Conservation (phyloP, 2,888 invertebrate species). For the Trichogramma dendrolimi region DNA sequence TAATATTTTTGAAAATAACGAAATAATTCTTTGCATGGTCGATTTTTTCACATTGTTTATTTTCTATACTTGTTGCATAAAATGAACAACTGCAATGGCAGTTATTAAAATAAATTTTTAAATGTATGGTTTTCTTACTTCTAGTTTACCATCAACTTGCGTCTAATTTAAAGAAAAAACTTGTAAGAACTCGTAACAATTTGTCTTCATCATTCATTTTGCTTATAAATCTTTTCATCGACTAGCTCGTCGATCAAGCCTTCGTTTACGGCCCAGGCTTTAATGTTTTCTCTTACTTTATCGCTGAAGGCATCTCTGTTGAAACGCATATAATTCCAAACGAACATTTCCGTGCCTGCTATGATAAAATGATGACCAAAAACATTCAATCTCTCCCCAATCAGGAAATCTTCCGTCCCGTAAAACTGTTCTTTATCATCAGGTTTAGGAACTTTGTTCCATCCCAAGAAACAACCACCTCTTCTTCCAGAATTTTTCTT, state of each 20-base stretch:
- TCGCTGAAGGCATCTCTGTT: constrained; percentile 69
- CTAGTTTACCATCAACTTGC: too few species aligned
- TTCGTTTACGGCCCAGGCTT: constrained; percentile 64
- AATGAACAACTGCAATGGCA: too few species aligned
- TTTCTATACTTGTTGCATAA: too few species aligned
- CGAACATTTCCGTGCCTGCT: constrained; percentile 71
- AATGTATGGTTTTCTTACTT: too few species aligned
- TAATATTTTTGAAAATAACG: too few species aligned
- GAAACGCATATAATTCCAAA: constrained; percentile 71
- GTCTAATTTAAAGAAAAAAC: too few species aligned
- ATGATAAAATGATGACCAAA: constrained; percentile 75
- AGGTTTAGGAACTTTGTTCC: constrained; percentile 66
- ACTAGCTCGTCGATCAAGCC: constrained; percentile 57
- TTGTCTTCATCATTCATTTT: too few species aligned
- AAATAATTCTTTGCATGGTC: too few species aligned
- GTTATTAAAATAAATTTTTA: too few species aligned
- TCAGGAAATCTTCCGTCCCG: constrained; percentile 73
- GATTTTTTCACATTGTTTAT: too few species aligned
- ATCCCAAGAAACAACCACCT: constrained; percentile 71
- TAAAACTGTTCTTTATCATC: constrained; percentile 59
- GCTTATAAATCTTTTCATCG: too few species aligned
- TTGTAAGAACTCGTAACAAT: too few species aligned
- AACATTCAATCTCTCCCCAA: constrained; percentile 70
- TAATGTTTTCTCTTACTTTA: constrained; percentile 64
- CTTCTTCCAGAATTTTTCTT: constrained; percentile 67